phyloP scores from a whole-genome alignment of 2,888 invertebrate genomes.

The Synanthedon tipuliformis region DNA sequence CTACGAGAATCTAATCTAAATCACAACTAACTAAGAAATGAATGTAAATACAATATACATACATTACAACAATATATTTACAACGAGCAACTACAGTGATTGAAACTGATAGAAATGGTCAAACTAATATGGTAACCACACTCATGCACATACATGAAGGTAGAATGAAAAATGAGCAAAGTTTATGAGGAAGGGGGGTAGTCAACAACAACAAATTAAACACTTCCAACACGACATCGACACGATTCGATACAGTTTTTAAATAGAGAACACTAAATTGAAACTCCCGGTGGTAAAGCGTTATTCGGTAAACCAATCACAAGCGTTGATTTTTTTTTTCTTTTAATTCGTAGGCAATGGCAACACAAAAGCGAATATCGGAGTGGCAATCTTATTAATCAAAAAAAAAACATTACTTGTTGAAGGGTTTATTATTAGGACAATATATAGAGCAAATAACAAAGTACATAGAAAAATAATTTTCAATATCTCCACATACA shows the following conservation, averaged over 20 bases:
- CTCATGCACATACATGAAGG: slow-evolving; percentile 62
- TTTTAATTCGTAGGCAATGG: slow-evolving; percentile 40
- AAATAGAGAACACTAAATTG: slow-evolving; percentile 10
- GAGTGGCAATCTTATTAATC: slow-evolving; percentile 31
- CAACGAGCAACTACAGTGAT: slow-evolving; percentile 22
- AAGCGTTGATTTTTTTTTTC: slow-evolving; percentile 36
- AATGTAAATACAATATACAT: neutral
- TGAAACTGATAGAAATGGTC: slow-evolving; percentile 16
- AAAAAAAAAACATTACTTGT: slow-evolving; percentile 3
- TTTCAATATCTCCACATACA: slow-evolving; percentile 4
- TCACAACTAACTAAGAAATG: slow-evolving; percentile 1
- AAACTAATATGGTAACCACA: slow-evolving; percentile 59
- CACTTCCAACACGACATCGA: slow-evolving; percentile 59
- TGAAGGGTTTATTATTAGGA: slow-evolving; percentile 18
- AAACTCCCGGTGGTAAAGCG: slow-evolving; percentile 34
- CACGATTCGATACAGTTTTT: slow-evolving; percentile 15
- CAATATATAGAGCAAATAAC: slow-evolving; percentile 12
- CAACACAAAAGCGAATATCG: slow-evolving; percentile 64
- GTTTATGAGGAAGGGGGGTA: slow-evolving; percentile 21
- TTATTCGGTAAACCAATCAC: slow-evolving; percentile 67
- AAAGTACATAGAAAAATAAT: slow-evolving; percentile 8
- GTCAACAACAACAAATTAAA: slow-evolving; percentile 30
- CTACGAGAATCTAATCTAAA: too few relatives aligned
- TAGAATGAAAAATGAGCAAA: slow-evolving; percentile 13
- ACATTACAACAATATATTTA: too few relatives aligned